Percentiles rank a stretch among this genome's conserved stretches.
Evolutionary conservation across 2,113 vertebrate species (phyloP).

Genomic region (Callocephalon fimbriatum): DNA sequence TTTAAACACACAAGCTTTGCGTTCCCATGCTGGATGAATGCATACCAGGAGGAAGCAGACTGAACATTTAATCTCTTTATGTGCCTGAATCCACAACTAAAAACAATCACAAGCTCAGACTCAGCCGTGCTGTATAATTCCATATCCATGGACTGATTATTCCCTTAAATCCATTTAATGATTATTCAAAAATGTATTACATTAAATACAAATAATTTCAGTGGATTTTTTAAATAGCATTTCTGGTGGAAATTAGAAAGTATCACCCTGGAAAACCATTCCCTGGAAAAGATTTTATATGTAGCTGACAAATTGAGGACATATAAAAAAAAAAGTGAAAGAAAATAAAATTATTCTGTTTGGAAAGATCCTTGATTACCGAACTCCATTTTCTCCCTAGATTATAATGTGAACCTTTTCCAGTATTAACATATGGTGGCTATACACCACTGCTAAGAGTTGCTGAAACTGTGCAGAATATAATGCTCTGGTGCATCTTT

Average conservation of each 20-base stretch:
- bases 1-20: slow-evolving; percentile 27
- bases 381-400: background rate
- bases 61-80: background rate
- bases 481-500: background rate
- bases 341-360: background rate
- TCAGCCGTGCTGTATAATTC: background rate
- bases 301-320: background rate
- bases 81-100: slow-evolving; percentile 6
- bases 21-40: slow-evolving; percentile 30
- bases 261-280: background rate
- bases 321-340: background rate
- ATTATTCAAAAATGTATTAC: background rate
- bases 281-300: background rate
- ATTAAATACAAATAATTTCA: background rate
- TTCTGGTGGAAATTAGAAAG: background rate
- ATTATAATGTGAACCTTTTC: background rate
- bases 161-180: background rate
- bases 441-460: background rate
- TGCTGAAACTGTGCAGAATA: background rate
- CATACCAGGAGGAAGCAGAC: background rate
- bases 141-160: background rate
- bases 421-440: fast-evolving
- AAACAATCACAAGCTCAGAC: slow-evolving; percentile 5
- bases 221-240: background rate
- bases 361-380: background rate